Evolutionary conservation across 2,797 vertebrate genomes (phyloP).

Genomic region (Botia almorhae): DNA sequence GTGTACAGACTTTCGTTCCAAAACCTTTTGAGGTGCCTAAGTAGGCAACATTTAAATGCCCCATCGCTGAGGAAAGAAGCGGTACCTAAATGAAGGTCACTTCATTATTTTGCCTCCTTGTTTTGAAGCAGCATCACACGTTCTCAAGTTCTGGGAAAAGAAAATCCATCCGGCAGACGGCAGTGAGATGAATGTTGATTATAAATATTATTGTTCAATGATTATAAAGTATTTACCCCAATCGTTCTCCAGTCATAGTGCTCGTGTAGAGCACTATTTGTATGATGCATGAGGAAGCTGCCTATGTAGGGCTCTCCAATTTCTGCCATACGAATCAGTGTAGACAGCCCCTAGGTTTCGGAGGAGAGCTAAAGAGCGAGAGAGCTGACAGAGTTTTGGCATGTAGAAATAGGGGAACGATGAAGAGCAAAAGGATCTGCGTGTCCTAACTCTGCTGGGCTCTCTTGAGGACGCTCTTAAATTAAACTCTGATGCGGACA

Average conservation of each 20-base stretch:
- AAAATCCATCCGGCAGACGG: too few species aligned
- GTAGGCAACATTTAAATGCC: too few species aligned
- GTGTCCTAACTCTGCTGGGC: slow-evolving; percentile 71
- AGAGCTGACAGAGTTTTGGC: not conserved
- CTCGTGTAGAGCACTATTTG: not conserved
- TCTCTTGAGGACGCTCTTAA: slow-evolving; percentile 74
- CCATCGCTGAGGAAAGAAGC: not conserved
- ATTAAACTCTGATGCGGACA: slow-evolving; percentile 78
- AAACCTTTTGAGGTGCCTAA: too few species aligned
- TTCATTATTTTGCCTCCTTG: too few species aligned
- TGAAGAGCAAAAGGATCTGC: slow-evolving; percentile 57
- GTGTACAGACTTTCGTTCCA: not conserved
- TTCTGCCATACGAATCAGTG: not conserved
- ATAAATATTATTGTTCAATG: too few species aligned
- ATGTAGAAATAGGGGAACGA: slow-evolving; percentile 24
- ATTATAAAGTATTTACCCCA: not conserved
- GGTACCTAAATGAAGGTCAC: too few species aligned
- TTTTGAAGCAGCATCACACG: too few species aligned
- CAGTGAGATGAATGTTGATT: too few species aligned
- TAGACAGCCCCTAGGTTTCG: not conserved
- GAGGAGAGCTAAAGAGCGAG: not conserved
- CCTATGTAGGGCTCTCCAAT: not conserved
- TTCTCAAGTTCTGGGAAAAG: too few species aligned
- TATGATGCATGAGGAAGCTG: not conserved
- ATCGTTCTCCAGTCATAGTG: not conserved